phyloP scores from a whole-genome alignment of 2,888 invertebrate species.

The Cerastis leucographa region DNA sequence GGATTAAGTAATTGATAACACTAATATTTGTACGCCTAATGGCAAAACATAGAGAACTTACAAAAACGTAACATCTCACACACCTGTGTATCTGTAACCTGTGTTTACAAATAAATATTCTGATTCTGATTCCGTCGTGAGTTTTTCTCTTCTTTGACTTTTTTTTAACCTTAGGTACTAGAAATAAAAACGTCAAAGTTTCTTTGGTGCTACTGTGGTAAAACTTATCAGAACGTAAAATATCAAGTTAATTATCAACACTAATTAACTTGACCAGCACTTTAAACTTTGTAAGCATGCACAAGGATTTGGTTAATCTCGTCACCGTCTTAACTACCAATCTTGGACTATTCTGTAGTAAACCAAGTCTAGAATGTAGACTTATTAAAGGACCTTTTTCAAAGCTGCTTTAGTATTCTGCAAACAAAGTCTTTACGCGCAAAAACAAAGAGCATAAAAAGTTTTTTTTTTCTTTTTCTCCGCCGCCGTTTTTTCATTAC shows the following conservation, averaged over 20 bases:
- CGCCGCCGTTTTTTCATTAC: conserved; percentile 62
- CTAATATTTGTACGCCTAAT: too few species aligned
- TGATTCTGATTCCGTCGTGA: not conserved
- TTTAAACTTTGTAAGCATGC: conserved; percentile 32
- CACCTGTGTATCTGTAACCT: too few species aligned
- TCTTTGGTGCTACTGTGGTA: not conserved
- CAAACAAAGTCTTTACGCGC: conserved; percentile 16
- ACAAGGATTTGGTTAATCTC: conserved; percentile 21
- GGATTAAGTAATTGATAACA: too few species aligned
- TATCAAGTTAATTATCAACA: not conserved
- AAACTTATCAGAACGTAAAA: not conserved
- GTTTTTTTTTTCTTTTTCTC: not conserved
- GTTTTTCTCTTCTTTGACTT: not conserved
- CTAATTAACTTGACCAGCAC: conserved; percentile 26
- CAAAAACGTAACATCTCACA: too few species aligned
- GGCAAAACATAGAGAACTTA: too few species aligned
- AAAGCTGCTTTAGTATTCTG: conserved; percentile 5
- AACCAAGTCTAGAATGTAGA: not conserved
- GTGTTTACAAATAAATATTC: too few species aligned
- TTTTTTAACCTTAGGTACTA: not conserved
- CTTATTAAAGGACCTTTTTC: not conserved
- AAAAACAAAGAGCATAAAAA: conserved; percentile 22
- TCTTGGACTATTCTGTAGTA: conserved; percentile 21
- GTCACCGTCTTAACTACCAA: not conserved
- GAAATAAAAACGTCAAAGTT: too few species aligned